Base-by-base conservation (phyloP, 1,140 invertebrate species). In the Maconellicoccus hirsutus region DNA sequence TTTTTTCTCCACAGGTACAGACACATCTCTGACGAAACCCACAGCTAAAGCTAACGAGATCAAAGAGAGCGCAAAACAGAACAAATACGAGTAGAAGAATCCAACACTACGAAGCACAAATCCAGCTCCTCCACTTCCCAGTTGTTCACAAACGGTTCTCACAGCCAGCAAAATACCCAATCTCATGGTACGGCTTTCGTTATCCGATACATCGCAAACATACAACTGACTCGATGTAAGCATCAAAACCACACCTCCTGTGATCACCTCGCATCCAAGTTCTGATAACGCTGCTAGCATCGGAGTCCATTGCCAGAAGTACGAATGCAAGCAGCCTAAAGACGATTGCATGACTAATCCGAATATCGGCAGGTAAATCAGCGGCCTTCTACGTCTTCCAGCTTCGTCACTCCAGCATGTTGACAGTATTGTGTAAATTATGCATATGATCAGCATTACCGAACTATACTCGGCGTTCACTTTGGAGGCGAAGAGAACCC, bases 351-450 rank as follows among this genome's bases (percentile, higher is more conserved):
- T 12, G 19, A 75, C 69, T 38, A 73, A 70, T 1, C 75, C 75
- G 10, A 70, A 33, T 16, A 80, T 75, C 1, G 82, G 78, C 6
- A 82, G 39, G 1, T 81, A 70, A 26, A 84, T 75, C 0, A 81
- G 78, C 6, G 80, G 72, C 74, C 81, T 81, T 25, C 81, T 74
- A 10, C 80, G 76, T 16, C 74, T 70, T 33, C 72, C 74, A 59
- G 75, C 73, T 16, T 4, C 76, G 27, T 73, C 75, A 59, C 66
- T 76, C 75, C 69, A 80, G 25, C 38, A 76, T n/a, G 59, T 76
- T 10, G 75, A 70, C 63, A 77, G 77, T 16, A 77, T 61, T 25
- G 75, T 73, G 72, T 71, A 75, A 23, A 76, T 23, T 27, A 76
- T 63, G 1, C 75, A 75, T 21, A 77, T 2, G 14, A 16, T 23